Conservation (phyloP, 1,140 invertebrate genomes). For the Drosophila funebris region DNA sequence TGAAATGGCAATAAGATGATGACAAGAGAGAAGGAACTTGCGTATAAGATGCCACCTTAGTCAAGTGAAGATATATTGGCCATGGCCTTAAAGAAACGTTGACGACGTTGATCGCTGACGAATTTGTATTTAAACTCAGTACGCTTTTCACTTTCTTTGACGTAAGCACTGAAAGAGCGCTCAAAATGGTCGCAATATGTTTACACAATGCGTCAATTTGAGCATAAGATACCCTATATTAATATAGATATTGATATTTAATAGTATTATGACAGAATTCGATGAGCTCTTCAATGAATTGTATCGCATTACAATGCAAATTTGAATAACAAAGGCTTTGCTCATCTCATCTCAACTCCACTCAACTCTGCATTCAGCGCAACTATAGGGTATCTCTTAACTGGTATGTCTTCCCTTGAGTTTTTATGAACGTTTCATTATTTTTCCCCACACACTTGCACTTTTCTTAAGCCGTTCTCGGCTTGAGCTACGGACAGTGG, state of each 20-base stretch:
- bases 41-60: constrained; percentile 26
- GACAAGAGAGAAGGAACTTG: constrained; percentile 32
- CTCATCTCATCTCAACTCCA: no score
- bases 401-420: neutral
- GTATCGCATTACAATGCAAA: neutral
- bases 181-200: constrained; percentile 32
- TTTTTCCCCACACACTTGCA: constrained; percentile 53
- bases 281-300: no score
- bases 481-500: constrained; percentile 39
- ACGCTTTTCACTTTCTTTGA: constrained; percentile 73
- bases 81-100: constrained; percentile 31
- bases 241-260: neutral
- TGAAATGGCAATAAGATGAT: constrained; percentile 20
- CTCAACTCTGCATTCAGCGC: no score
- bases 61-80: constrained; percentile 38
- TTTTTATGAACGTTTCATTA: constrained; percentile 11
- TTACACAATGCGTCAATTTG: constrained; percentile 46
- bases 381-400: neutral
- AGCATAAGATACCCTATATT: constrained; percentile 4
- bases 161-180: constrained; percentile 28
- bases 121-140: constrained; percentile 46
- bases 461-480: constrained; percentile 39
- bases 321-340: neutral
- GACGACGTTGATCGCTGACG: constrained; percentile 61
- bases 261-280: neutral